Base-by-base conservation (phyloP, 1,140 invertebrate species). In the Berghia stephanieae region DNA sequence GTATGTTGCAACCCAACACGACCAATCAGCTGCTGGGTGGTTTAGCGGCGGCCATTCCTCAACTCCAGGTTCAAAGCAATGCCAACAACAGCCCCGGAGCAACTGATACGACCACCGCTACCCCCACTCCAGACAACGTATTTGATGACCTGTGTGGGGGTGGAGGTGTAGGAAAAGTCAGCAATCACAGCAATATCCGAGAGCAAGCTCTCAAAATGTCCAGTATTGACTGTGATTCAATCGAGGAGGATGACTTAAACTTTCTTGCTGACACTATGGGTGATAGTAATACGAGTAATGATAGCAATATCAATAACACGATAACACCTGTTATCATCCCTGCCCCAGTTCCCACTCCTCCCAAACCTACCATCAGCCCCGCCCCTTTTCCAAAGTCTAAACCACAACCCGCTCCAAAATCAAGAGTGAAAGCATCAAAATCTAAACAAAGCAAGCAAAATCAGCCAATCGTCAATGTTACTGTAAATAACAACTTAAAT, bases 181-280 rank as follows among this genome's bases (percentile, higher is more conserved):
- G 27, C 55, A 34, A 67, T 34, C 4, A 42, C 24, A 73, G 38
- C 34, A 63, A 75, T 34, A 63, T 75, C 27, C 24, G 60, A 24
- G 46, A 75, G 40, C 72, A 75, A 44, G 72, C 72, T 6, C 38
- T 75, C n/a, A n/a, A 40, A 3, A n/a, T 75, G 72, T 75, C 72
- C 8, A 57, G 43, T 44, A 75, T 75, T 63, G 55, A 75, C n/a
- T 44, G 60, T 18, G 36, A 63, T 4, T 75, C 72, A 24, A 63
- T 75, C 21, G 72, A 75, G 55, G n/a, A n/a, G n/a, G 72, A 75
- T 63, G 72, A 73, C 40, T 55, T 75, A 13, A 63, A 27, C 3
- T 63, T 63, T 34, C 40, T 75, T 1, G 72, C n/a, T n/a, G n/a
- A n/a, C n/a, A n/a, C n/a, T n/a, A n/a, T n/a, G n/a, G n/a, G n/a